Evolutionary conservation across 2,113 vertebrate genomes (phyloP), one percentile per base, ranked within the genome.

Genomic region (Xiphias gladius): DNA sequence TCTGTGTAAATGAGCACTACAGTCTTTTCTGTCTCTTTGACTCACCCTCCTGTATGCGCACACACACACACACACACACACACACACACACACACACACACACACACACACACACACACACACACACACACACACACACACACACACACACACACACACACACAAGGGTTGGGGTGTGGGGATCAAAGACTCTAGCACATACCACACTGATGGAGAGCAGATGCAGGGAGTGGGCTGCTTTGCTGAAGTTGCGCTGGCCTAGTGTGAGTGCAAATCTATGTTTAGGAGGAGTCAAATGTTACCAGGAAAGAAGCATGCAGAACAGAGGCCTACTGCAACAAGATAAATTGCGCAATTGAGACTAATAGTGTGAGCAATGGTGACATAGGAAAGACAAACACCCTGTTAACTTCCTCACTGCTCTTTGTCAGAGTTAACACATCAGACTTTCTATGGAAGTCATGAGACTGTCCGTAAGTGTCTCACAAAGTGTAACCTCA

Each of bases 201-300:
- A 94, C 93, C 93, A 94, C 93, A 85, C 89, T 95, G 94, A 95
- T 95, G 88, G 86, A 90, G 92, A 95, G 93, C 95, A 95, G 94
- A 95, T 95, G 95, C 93, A 94, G 89, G 90, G 90, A 93, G 91
- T 90, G 85, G 91, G 85, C 80, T 74, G 81, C 85, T 90, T 83
- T 90, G 76, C 85, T 90, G 90, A 86, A 92, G 89, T 84, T 91
- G 86, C 68, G 48, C 82, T 87, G 78, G 88, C 76, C 69, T 81
- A 86, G 72, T 80, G 54, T 17, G 54, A 77, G 78, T 79, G 85
- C 78, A 84, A 88, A 89, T 90, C 77, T 90, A 87, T 88, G 88
- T 88, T 89, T 86, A 89, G 67, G 82, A 82, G 91, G 87, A 90
- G 82, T 86, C 78, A 64, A 86, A 80, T 80, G 54, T 93, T 90